These are phyloP conservation scores for Parnassius orleans DNA, from an alignment of 2,888 invertebrate species.

Conservation along the genomic window DNA sequence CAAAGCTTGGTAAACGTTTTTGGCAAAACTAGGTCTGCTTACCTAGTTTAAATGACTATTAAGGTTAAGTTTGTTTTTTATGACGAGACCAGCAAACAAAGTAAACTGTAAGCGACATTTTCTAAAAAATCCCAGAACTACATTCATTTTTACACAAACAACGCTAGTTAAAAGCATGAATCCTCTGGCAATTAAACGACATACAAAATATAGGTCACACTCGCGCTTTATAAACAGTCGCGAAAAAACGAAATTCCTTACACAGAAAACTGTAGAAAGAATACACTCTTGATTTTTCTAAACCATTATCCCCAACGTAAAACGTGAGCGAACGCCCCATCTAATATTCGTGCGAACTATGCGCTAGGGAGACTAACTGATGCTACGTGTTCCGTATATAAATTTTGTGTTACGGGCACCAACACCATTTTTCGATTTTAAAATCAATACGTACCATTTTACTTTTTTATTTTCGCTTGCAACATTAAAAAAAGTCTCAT, in stretches of 20 bases:
- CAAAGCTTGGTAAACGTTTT: neutral
- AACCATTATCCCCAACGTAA: conserved; percentile 53
- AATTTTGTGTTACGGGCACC: conserved; percentile 41
- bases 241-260: conserved; percentile 22
- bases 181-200: conserved; percentile 11
- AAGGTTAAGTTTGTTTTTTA: too few relatives aligned
- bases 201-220: conserved; percentile 20
- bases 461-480: conserved; percentile 42
- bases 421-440: conserved; percentile 39
- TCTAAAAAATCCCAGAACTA: conserved; percentile 9
- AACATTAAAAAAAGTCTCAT: neutral
- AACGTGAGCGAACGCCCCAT: conserved; percentile 43
- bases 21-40: neutral
- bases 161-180: conserved; percentile 16
- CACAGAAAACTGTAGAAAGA: conserved; percentile 23
- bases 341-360: conserved; percentile 45
- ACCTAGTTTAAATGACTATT: conserved; percentile 3
- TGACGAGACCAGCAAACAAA: neutral
- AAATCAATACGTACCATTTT: conserved; percentile 30
- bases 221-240: conserved; percentile 16
- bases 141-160: conserved; percentile 16
- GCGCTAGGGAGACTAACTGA: conserved; percentile 46
- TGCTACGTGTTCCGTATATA: conserved; percentile 56
- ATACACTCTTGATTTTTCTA: conserved; percentile 52
- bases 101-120: conserved; percentile 10